Evolutionary conservation across 2,113 vertebrate genomes (phyloP).

Genomic region (Tursiops truncatus): DNA sequence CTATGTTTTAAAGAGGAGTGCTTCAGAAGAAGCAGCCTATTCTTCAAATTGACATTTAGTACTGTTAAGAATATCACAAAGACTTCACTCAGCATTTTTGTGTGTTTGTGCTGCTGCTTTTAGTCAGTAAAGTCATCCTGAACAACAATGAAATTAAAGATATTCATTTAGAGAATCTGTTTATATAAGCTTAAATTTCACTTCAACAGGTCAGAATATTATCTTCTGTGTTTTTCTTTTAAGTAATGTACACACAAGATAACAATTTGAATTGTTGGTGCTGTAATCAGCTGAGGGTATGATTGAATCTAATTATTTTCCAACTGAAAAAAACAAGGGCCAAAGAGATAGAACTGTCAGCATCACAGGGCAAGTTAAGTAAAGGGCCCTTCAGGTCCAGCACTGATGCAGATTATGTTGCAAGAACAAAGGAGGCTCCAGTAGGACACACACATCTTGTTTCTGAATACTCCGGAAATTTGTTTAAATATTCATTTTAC

Average conservation of each 20-base stretch:
- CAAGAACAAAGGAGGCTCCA: background rate
- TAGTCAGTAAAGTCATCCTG: constrained; percentile 53
- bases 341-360: background rate
- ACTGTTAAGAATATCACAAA: constrained; percentile 44
- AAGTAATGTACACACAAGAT: background rate
- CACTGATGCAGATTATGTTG: background rate
- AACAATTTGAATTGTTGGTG: background rate
- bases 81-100: constrained; percentile 57
- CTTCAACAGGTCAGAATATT: background rate
- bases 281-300: background rate
- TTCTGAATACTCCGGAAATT: background rate
- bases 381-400: background rate
- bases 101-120: background rate
- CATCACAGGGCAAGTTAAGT: background rate
- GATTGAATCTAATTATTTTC: background rate
- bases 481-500: background rate
- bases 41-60: constrained; percentile 67
- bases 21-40: constrained; percentile 66
- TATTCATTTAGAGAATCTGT: constrained; percentile 50
- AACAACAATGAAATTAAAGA: constrained; percentile 49
- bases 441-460: fast-evolving
- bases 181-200: constrained; percentile 52
- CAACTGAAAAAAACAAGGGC: background rate
- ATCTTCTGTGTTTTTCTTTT: constrained; percentile 29
- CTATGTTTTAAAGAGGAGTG: constrained; percentile 64